Base-by-base conservation (phyloP, 2,797 vertebrate genomes). In the Margarornis squamiger region DNA sequence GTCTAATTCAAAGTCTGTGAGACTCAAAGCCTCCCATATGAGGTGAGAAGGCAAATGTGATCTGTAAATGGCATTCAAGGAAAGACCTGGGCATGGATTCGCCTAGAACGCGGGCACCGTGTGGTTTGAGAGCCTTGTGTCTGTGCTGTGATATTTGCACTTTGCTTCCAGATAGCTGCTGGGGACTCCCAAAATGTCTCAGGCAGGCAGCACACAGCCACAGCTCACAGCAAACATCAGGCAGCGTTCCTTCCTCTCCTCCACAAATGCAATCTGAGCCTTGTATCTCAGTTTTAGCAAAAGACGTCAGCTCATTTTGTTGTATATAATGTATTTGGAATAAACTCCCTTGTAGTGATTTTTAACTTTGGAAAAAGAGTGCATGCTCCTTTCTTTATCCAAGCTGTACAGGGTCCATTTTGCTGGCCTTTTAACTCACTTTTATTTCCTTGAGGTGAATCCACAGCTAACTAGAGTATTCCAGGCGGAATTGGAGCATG, bases 71-170 rank as follows among this genome's bases (percentile, higher is more conserved):
- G 75, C 90, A 76, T 59, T 48, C 55, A 83, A 67, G 76, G 19
- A 70, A 91, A 83, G 49, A 74, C 75, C 72, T 62, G 82, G 54
- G 30, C 82, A 29, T 3, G 67, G 85, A 27, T 61, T 51, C 0
- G 0, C 78, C 1, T 1, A 82, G 77, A 36, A 63, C 30, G 87
- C 0, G 0, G 76, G 46, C 67, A 57, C 43, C 3, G 3, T 67
- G 93, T 70, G 59, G 26, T 45, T 49, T 81, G 80, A 55, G 68
- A 92, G 73, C 48, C 78, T 48, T 11, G 48, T 66, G n/a, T 23
- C 77, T 79, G 43, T n/a, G 86, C 73, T 91, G 48, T 95, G 94
- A 67, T 95, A 93, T 86, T 90, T 89, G 75, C 86, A 79, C 75
- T 94, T 51, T 30, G 77, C 71, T 73, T 48, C 78, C 78, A 72